Conservation (phyloP, 2,797 vertebrate species). For the Acanthurus tractus region DNA sequence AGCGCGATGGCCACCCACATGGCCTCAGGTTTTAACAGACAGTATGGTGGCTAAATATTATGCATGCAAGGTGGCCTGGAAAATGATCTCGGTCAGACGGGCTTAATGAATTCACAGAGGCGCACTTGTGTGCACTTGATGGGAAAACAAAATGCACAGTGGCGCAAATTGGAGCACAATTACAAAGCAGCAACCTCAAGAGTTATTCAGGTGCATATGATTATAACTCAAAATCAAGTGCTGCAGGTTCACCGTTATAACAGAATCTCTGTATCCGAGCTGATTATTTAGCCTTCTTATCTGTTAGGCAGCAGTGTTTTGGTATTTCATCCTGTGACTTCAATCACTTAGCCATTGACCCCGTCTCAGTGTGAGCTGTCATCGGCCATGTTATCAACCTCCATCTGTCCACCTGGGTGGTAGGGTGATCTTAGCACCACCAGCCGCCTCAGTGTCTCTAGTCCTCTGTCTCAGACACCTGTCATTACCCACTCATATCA, state of each 20-base stretch:
- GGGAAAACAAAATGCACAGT: constrained; percentile 24
- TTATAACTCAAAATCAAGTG: neutral
- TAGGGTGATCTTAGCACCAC: constrained; percentile 62
- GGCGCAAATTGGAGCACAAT: neutral
- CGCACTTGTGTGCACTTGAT: neutral
- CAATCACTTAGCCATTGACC: constrained; percentile 68
- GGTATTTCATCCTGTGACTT: constrained; percentile 50
- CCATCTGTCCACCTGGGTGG: constrained; percentile 57
- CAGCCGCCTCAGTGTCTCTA: constrained; percentile 63
- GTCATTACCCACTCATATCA: constrained; percentile 60
- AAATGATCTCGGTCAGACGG: constrained; percentile 52
- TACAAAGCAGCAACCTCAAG: constrained; percentile 1
- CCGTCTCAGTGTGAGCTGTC: constrained; percentile 65
- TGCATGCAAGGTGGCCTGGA: constrained; percentile 64
- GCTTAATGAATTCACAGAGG: constrained; percentile 53
- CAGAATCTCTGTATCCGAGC: neutral
- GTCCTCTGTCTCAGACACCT: constrained; percentile 57
- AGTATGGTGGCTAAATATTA: constrained; percentile 77
- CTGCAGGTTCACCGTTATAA: neutral
- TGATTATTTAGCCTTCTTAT: constrained; percentile 27
- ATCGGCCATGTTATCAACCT: constrained; percentile 68
- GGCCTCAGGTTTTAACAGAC: constrained; percentile 50
- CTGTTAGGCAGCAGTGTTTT: constrained; percentile 27
- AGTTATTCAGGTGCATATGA: constrained; percentile 12
- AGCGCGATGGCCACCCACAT: constrained; percentile 78